phyloP scores from a whole-genome alignment of 2,113 vertebrate genomes.

The Bufo gargarizans region DNA sequence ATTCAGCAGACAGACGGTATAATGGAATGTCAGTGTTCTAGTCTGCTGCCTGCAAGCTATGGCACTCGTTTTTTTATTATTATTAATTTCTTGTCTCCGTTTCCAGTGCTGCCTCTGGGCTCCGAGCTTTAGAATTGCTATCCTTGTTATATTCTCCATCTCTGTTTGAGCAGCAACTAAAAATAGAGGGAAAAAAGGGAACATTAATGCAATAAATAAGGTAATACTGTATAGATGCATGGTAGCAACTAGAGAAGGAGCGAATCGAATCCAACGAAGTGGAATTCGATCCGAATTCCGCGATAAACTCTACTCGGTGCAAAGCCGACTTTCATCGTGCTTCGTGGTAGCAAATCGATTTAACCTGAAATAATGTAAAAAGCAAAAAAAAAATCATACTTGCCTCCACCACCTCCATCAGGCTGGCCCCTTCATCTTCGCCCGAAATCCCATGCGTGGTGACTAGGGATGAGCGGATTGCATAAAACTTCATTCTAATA shows the following conservation, averaged over 20 bases:
- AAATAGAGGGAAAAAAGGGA: constrained; percentile 70
- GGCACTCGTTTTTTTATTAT: constrained; percentile 61
- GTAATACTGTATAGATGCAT: not conserved
- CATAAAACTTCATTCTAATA: no score
- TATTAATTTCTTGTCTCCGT: constrained; percentile 74
- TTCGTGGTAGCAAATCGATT: no score
- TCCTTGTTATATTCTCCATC: constrained; percentile 68
- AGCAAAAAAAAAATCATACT: no score
- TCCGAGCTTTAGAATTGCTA: constrained; percentile 66
- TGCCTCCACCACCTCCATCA: no score
- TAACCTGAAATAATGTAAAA: no score
- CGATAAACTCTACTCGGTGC: no score
- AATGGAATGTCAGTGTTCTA: constrained; percentile 75
- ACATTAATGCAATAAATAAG: constrained; percentile 59
- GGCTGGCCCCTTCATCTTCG: no score
- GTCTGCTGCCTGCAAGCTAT: constrained; percentile 73
- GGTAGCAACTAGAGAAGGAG: not conserved
- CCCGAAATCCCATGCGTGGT: no score
- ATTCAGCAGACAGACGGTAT: constrained; percentile 74
- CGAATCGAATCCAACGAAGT: no score
- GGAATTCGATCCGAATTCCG: no score
- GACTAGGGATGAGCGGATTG: no score
- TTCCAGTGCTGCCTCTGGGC: constrained; percentile 71
- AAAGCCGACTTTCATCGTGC: no score
- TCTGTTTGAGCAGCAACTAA: constrained; percentile 72